Conservation (phyloP, 2,113 vertebrate genomes). For the Cromileptes altivelis region DNA sequence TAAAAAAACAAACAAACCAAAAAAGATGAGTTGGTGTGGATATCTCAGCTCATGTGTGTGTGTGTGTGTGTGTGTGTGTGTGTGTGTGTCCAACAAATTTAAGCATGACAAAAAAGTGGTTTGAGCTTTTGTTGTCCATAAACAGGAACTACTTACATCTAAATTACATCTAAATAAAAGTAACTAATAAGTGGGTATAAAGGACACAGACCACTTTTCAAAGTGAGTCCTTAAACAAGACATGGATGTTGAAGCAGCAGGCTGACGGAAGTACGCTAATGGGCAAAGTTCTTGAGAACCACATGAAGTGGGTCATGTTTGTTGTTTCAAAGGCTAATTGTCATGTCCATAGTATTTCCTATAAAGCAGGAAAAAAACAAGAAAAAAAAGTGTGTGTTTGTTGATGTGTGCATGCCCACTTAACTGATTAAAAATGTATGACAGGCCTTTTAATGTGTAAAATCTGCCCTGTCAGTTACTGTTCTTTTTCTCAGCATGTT, state of each 20-base stretch:
- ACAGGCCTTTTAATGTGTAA: neutral
- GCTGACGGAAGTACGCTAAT: constrained; percentile 41
- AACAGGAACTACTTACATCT: neutral
- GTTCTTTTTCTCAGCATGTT: neutral
- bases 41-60: no score
- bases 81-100: neutral
- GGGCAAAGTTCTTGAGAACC: constrained; percentile 45
- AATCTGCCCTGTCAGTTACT: neutral
- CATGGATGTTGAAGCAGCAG: neutral
- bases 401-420: neutral
- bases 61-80: no score
- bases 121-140: neutral
- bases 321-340: constrained; percentile 9
- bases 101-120: neutral
- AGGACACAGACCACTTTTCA: constrained; percentile 24
- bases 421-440: neutral
- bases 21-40: no score
- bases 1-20: no score
- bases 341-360: neutral
- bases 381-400: neutral
- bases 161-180: neutral
- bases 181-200: neutral
- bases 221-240: constrained; percentile 8
- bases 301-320: constrained; percentile 57
- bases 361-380: constrained; percentile 19